Conservation (phyloP, 2,113 vertebrate genomes). For the Tupaia tana region DNA sequence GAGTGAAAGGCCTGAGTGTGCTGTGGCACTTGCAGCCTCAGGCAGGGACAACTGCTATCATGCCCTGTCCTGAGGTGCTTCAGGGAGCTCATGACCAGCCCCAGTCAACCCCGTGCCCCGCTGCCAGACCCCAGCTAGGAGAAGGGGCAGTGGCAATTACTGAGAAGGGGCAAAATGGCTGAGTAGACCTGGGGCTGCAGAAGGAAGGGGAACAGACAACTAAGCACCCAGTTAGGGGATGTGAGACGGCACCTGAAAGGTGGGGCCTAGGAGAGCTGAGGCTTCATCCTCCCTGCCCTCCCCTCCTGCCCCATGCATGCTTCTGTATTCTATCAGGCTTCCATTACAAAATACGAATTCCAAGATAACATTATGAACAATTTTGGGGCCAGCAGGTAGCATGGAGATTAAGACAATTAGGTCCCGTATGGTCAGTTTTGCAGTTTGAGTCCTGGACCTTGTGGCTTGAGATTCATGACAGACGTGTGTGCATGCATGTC, state of each 20-base stretch:
- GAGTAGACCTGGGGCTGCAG: neutral
- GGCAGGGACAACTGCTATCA: neutral
- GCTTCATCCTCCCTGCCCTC: neutral
- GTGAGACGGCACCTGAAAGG: neutral
- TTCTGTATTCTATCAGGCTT: neutral
- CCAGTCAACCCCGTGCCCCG: neutral
- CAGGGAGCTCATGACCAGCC: neutral
- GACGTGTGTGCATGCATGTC: too few species aligned
- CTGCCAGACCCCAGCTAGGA: neutral
- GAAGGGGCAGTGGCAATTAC: neutral
- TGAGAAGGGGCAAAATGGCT: neutral
- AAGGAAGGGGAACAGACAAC: neutral
- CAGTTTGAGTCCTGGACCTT: too few species aligned
- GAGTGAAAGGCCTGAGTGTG: neutral
- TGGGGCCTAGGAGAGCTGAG: neutral
- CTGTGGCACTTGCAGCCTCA: neutral
- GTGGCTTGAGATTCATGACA: too few species aligned
- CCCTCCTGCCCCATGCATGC: neutral
- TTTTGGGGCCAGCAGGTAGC: too few species aligned
- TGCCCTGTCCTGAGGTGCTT: neutral
- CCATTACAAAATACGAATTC: neutral
- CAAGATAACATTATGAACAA: neutral
- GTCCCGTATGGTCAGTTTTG: too few species aligned
- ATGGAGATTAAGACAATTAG: too few species aligned
- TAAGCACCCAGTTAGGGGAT: neutral